A percentile compares a stretch with the other conserved stretches of the same genome.
These are phyloP conservation scores for Pampusana beccarii DNA, from an alignment of 2,113 vertebrate genomes.

Conservation along the genomic window DNA sequence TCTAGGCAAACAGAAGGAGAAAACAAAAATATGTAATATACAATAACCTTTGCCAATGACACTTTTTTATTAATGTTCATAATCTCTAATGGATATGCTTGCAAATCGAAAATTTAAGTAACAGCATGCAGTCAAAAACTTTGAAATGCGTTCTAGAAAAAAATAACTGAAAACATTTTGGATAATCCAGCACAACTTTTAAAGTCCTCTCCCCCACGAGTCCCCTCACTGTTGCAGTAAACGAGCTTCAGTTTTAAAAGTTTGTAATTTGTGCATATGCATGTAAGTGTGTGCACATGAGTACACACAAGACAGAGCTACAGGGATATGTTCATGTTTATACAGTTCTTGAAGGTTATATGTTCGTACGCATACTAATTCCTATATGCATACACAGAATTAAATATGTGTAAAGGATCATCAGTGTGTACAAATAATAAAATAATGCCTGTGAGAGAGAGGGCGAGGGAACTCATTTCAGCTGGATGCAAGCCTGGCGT, in stretches of 20 bases:
- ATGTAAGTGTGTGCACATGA: rapidly evolving
- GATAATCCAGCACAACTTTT: neutral
- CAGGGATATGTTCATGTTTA: rapidly evolving
- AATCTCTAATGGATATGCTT: neutral
- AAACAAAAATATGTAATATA: neutral
- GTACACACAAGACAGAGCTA: neutral
- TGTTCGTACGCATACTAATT: neutral
- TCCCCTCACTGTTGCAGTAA: neutral
- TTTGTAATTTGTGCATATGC: neutral
- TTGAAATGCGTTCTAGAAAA: neutral
- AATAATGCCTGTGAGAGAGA: neutral
- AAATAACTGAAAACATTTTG: neutral
- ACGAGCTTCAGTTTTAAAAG: neutral
- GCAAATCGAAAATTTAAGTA: conserved; percentile 2
- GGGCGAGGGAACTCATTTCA: neutral
- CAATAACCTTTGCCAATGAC: neutral
- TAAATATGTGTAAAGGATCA: rapidly evolving
- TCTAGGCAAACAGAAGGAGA: neutral
- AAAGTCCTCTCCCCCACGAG: rapidly evolving
- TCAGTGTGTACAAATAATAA: neutral
- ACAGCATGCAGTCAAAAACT: neutral
- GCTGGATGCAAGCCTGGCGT: neutral
- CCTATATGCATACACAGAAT: rapidly evolving
- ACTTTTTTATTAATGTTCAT: neutral
- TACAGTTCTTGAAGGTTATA: rapidly evolving